Evolutionary conservation across 2,113 vertebrate species (phyloP).

Genomic region (Rallus limicola): DNA sequence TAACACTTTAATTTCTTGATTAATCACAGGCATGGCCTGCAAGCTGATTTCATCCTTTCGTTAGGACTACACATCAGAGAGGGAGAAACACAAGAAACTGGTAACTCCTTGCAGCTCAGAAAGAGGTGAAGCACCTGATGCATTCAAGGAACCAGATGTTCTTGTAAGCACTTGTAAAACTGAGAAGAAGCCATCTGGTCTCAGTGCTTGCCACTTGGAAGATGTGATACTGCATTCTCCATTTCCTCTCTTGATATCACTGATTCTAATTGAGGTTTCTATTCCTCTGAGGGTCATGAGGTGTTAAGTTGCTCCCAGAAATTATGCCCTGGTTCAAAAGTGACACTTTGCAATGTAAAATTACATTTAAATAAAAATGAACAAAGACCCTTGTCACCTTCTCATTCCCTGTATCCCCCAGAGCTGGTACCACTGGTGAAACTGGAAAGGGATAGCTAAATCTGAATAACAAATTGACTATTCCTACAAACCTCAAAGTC

Average conservation of each 20-base stretch:
- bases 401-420: neutral
- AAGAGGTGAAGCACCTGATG: conserved; percentile 48
- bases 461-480: neutral
- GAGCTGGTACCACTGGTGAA: neutral
- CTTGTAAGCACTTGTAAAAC: conserved; percentile 37
- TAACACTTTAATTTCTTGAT: neutral
- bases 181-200: conserved; percentile 48
- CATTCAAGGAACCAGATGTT: conserved; percentile 55
- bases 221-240: neutral
- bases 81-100: neutral
- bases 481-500: neutral
- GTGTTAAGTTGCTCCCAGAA: conserved; percentile 6
- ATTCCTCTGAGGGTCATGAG: neutral
- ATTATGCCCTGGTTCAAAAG: neutral
- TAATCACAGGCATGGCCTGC: neutral
- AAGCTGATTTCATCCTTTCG: neutral
- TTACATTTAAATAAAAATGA: neutral
- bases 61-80: neutral
- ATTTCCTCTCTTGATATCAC: neutral
- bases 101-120: neutral
- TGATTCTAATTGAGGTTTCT: conserved; percentile 15
- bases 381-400: neutral
- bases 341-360: neutral
- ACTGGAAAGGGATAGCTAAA: neutral
- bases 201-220: conserved; percentile 37